Evolutionary conservation across 1,140 invertebrate species (phyloP).

Genomic region (Pararge aegeria): DNA sequence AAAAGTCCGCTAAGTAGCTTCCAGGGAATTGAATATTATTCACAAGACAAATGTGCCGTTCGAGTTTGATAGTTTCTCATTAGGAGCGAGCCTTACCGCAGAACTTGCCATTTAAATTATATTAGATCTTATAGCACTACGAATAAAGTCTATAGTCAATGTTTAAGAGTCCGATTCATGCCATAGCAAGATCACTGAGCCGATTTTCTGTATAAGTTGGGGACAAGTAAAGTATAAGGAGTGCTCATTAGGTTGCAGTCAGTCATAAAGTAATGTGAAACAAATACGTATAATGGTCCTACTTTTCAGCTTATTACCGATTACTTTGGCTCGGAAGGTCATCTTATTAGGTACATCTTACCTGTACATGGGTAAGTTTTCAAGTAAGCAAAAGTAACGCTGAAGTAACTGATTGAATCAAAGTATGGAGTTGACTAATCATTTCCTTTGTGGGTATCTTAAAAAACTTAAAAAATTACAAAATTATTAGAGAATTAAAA

Average conservation of each 20-base stretch:
- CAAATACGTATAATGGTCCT: slow-evolving; percentile 1
- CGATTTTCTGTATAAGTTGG: slow-evolving; percentile 33
- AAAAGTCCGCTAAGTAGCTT: slow-evolving; percentile 35
- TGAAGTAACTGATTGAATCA: too few species aligned
- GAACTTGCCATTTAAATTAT: background rate
- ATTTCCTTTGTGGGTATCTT: too few species aligned
- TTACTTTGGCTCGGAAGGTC: too few species aligned
- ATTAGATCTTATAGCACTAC: slow-evolving; percentile 6
- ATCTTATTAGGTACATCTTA: too few species aligned
- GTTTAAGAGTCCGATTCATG: background rate
- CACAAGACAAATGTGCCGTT: slow-evolving; percentile 57
- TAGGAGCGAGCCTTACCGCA: slow-evolving; percentile 32
- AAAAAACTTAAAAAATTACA: too few species aligned
- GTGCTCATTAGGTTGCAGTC: slow-evolving; percentile 16
- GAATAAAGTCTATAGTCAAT: slow-evolving; percentile 6
- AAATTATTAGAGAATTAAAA: too few species aligned
- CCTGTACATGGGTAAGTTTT: too few species aligned
- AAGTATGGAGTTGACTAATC: too few species aligned
- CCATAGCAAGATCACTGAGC: slow-evolving; percentile 39
- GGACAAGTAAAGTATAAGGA: slow-evolving; percentile 25
- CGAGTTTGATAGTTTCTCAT: slow-evolving; percentile 64
- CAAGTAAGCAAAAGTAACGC: too few species aligned
- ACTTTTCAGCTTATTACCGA: background rate
- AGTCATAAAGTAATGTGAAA: slow-evolving; percentile 18
- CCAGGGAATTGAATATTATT: slow-evolving; percentile 57